Evolutionary conservation across 2,113 vertebrate genomes (phyloP).

Genomic region (Gobio gobio): DNA sequence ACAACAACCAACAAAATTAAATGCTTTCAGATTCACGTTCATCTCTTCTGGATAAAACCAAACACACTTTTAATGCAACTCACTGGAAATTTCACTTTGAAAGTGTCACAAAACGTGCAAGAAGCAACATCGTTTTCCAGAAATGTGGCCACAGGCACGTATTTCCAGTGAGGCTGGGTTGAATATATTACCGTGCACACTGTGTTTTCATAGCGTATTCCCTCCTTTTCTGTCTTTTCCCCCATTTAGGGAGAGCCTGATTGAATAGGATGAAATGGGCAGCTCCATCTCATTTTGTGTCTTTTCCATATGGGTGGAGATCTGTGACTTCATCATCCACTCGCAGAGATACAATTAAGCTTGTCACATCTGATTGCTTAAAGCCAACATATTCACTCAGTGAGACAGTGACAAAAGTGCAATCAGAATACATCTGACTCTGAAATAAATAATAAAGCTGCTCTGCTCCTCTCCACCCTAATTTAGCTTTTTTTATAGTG

Average conservation of each 20-base stretch:
- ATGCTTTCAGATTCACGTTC: neutral
- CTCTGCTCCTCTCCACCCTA: neutral
- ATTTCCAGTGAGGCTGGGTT: neutral
- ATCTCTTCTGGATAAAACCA: neutral
- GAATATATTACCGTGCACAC: neutral
- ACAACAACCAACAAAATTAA: neutral
- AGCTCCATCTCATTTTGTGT: neutral
- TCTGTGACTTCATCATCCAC: conserved; percentile 18
- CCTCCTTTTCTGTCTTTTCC: neutral
- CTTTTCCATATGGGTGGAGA: conserved; percentile 12
- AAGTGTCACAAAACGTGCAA: neutral
- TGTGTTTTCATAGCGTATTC: neutral
- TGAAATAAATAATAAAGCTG: conserved; percentile 32
- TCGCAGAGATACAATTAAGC: conserved; percentile 41
- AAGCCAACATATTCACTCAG: conserved; percentile 33
- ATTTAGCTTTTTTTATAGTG: neutral
- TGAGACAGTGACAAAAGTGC: conserved; percentile 1
- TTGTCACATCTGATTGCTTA: conserved; percentile 45
- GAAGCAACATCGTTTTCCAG: neutral
- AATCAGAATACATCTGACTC: conserved; percentile 30
- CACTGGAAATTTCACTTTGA: neutral
- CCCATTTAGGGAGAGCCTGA: neutral
- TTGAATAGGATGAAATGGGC: conserved; percentile 35
- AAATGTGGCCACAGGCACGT: neutral
- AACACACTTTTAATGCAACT: neutral